Evolutionary conservation across 2,888 invertebrate genomes (phyloP).

Genomic region (Drosophila aldrichi): DNA sequence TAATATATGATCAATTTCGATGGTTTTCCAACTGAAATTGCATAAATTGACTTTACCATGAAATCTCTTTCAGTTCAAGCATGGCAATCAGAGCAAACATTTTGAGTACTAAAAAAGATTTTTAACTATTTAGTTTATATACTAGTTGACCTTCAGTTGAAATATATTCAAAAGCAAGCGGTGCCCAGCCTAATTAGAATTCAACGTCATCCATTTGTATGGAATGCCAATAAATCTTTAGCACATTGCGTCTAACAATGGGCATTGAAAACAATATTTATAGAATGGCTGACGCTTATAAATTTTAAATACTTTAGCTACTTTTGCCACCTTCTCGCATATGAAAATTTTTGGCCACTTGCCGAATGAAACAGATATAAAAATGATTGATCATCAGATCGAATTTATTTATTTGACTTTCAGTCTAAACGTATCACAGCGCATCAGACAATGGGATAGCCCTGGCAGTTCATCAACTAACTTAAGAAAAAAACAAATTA

Average conservation of each 20-base stretch:
- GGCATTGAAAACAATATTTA: conserved; percentile 24
- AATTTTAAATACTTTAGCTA: conserved; percentile 11
- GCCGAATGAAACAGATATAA: conserved; percentile 22
- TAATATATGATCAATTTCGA: background rate
- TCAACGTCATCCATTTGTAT: conserved; percentile 21
- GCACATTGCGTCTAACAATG: conserved; percentile 23
- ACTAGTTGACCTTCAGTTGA: conserved; percentile 30
- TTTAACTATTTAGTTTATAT: background rate
- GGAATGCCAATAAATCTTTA: conserved; percentile 35
- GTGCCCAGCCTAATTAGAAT: conserved; percentile 30
- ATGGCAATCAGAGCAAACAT: background rate
- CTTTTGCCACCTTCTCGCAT: conserved; percentile 15
- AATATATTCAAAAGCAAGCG: background rate
- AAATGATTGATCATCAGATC: conserved; percentile 66
- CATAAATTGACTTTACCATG: background rate
- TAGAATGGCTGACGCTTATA: conserved; percentile 31
- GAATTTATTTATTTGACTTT: conserved; percentile 64
- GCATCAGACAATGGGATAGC: conserved; percentile 49
- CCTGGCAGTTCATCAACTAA: conserved; percentile 45
- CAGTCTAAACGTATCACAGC: conserved; percentile 21
- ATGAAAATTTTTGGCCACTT: conserved; percentile 11
- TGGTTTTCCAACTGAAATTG: too few relatives aligned
- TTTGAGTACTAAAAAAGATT: background rate
- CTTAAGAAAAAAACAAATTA: background rate
- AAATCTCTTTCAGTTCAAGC: background rate